Conservation (phyloP, 37 sponge, comb jelly and placozoan genomes). For the Diacarnus erythraeanus region DNA sequence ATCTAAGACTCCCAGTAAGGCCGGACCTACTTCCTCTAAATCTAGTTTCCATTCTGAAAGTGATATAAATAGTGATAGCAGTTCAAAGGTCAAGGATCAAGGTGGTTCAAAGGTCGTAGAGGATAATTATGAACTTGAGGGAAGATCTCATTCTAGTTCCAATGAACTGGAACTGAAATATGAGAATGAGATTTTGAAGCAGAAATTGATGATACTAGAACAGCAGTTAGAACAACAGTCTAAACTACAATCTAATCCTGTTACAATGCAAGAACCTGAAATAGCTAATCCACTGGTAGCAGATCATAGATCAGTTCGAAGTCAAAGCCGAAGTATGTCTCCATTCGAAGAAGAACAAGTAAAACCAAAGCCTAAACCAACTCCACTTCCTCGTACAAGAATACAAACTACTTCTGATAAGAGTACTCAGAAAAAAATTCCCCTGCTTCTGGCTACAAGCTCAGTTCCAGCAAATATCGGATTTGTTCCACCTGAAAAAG, state of each 20-base stretch:
- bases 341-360: neutral
- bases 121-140: no score
- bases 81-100: no score
- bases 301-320: neutral
- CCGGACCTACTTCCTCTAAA: neutral
- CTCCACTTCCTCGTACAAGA: neutral
- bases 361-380: neutral
- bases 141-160: neutral
- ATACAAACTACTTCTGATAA: neutral
- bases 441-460: neutral
- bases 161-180: conserved; percentile 6
- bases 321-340: neutral
- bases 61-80: neutral
- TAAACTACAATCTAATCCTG: neutral
- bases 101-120: no score
- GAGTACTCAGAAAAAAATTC: neutral
- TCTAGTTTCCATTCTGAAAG: neutral
- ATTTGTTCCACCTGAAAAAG: neutral
- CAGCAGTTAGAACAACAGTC: neutral
- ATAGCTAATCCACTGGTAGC: neutral
- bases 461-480: neutral
- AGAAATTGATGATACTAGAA: conserved; percentile 1
- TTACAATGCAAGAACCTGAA: neutral
- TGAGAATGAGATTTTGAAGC: conserved; percentile 34
- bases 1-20: neutral